A percentile compares a stretch with the other conserved stretches of the same genome.
Evolutionary conservation across 2,888 invertebrate species (phyloP).

Genomic region (Chrysotoxum bicinctum): DNA sequence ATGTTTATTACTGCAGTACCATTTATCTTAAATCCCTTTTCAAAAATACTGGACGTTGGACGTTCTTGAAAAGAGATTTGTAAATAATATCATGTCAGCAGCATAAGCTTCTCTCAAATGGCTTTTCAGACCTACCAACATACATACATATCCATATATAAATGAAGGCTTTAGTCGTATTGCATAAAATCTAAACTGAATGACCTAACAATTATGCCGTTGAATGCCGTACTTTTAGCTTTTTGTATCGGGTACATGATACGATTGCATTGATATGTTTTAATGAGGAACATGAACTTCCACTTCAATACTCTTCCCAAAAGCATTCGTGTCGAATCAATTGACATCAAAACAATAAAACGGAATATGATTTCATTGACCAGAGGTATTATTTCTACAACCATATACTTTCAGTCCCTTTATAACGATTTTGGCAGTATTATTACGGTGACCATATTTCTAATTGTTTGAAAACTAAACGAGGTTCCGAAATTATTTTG

Average conservation of each 20-base stretch:
- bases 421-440: neutral
- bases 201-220: neutral
- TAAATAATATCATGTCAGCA: neutral
- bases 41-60: neutral
- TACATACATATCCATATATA: neutral
- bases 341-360: constrained; percentile 10
- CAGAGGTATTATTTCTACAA: neutral
- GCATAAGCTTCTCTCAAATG: neutral
- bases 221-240: neutral
- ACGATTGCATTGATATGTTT: neutral
- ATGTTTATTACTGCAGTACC: neutral
- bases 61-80: neutral
- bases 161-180: neutral
- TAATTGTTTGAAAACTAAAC: neutral
- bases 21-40: neutral
- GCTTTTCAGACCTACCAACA: neutral
- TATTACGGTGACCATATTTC: neutral
- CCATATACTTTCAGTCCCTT: neutral
- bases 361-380: neutral
- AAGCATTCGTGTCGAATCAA: neutral
- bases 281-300: constrained; percentile 12
- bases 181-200: neutral
- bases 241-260: neutral
- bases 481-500: neutral
- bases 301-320: neutral